A percentile compares a stretch with the other conserved stretches of the same genome.
Conservation (phyloP, 2,113 vertebrate genomes). For the Paramormyrops kingsleyae region DNA sequence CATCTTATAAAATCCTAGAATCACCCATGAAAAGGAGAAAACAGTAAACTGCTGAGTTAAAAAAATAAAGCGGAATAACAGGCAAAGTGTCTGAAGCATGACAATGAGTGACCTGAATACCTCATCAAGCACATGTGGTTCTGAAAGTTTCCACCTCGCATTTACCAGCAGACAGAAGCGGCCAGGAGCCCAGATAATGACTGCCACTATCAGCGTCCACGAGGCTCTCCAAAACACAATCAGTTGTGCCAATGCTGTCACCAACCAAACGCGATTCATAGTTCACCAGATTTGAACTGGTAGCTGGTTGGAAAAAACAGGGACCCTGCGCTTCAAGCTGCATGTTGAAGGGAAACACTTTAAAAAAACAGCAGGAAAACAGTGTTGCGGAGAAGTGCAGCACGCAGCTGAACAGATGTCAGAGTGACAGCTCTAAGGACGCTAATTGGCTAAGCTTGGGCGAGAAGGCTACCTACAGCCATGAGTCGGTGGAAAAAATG, state of each 20-base stretch:
- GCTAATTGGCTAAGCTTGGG: slow-evolving; percentile 11
- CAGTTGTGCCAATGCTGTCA: background rate
- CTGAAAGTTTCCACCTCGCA: background rate
- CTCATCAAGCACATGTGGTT: background rate
- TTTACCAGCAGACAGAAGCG: background rate
- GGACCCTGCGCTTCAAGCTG: background rate
- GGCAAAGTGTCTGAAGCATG: background rate
- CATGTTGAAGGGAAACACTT: background rate
- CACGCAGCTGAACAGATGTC: background rate
- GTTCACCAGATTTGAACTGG: background rate
- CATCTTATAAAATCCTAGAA: background rate
- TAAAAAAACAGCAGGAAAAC: background rate
- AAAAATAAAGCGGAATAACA: background rate
- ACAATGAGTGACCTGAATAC: background rate
- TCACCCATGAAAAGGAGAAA: background rate
- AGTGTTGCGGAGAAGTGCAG: background rate
- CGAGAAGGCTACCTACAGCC: background rate
- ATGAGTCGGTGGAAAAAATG: no score
- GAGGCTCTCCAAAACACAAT: background rate
- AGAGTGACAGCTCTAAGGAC: background rate
- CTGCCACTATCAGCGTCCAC: background rate
- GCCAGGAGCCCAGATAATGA: background rate
- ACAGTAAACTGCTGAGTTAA: background rate
- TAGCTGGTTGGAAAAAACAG: background rate
- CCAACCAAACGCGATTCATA: background rate